Conservation (phyloP, 2,888 invertebrate genomes). For the Eilema depressum region DNA sequence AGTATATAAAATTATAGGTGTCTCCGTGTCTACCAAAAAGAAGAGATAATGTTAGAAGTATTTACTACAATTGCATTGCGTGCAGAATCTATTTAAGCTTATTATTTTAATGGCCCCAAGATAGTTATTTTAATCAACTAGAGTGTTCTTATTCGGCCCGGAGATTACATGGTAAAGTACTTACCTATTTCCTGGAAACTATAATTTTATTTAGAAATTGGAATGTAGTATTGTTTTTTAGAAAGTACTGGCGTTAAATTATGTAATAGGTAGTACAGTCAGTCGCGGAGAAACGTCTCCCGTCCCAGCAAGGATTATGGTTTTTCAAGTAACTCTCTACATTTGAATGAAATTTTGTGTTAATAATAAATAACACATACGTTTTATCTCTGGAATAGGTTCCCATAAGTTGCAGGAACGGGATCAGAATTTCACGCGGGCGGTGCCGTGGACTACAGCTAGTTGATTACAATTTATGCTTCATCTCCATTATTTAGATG, state of each 20-base stretch:
- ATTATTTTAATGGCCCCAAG: background rate
- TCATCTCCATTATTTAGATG: no score
- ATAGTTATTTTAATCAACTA: constrained; percentile 4
- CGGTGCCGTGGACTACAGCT: no score
- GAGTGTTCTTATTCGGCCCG: background rate
- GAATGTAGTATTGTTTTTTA: constrained; percentile 1
- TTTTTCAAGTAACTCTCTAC: no score
- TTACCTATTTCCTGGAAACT: background rate
- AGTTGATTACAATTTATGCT: no score
- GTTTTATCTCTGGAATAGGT: no score
- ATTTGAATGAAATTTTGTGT: no score
- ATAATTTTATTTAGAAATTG: background rate
- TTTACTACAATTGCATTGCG: constrained; percentile 1
- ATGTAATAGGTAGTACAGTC: no score
- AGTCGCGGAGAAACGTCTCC: no score
- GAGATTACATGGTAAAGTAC: background rate
- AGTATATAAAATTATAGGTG: background rate
- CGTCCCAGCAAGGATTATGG: no score
- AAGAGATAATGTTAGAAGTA: background rate
- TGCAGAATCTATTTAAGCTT: background rate
- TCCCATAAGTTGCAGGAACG: no score
- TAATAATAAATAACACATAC: no score
- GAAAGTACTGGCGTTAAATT: background rate
- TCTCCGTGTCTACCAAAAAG: background rate
- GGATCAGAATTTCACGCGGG: no score